Conservation (phyloP, 1,140 invertebrate genomes). For the Aphis gossypii region DNA sequence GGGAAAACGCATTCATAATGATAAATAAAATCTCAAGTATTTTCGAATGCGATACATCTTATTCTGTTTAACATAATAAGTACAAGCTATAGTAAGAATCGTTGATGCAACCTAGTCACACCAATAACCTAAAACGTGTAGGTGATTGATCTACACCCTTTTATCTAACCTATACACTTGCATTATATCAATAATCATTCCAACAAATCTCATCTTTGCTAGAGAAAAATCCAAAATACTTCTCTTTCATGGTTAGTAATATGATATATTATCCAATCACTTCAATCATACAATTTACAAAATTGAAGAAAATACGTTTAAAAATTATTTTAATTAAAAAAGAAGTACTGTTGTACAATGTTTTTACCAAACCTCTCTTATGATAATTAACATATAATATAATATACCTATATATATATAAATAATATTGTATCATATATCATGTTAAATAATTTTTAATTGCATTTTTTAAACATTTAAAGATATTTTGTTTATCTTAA, state of each 20-base stretch:
- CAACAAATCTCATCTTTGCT: neutral
- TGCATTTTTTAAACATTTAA: too few relatives aligned
- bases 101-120: neutral
- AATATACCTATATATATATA: too few relatives aligned
- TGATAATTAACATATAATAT: too few relatives aligned
- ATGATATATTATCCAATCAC: neutral
- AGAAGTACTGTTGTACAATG: neutral
- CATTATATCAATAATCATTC: too few relatives aligned
- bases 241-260: neutral
- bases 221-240: neutral
- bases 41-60: neutral
- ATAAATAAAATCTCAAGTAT: neutral
- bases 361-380: neutral
- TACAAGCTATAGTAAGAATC: neutral
- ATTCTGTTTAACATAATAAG: neutral
- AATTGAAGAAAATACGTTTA: neutral
- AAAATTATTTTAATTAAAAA: too few relatives aligned
- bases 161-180: too few relatives aligned
- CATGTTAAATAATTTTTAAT: too few relatives aligned
- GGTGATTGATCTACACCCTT: too few relatives aligned
- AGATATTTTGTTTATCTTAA: too few relatives aligned
- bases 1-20: neutral
- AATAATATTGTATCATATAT: too few relatives aligned
- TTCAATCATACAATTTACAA: neutral
- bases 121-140: neutral